phyloP scores from a whole-genome alignment of 2,113 vertebrate genomes.

The Vimba vimba region DNA sequence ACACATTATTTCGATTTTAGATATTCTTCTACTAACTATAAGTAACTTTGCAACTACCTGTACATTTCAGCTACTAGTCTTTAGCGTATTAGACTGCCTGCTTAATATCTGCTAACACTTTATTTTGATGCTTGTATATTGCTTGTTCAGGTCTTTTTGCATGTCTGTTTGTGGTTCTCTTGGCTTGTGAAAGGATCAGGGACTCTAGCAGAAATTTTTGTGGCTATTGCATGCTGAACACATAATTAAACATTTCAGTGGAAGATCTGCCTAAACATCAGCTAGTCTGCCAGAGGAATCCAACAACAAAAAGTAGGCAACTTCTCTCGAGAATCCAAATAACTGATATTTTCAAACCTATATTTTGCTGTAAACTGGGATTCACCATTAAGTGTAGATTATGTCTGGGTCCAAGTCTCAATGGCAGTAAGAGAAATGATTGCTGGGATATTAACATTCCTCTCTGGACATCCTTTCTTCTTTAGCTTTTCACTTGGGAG shows the following conservation, averaged over 20 bases:
- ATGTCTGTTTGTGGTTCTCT: slow-evolving; percentile 17
- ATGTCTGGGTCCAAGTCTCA: slow-evolving; percentile 31
- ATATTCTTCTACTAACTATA: too few species aligned
- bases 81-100: too few species aligned
- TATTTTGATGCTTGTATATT: neutral
- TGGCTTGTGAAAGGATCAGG: neutral
- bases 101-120: too few species aligned
- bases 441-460: slow-evolving; percentile 24
- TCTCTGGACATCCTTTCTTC: slow-evolving; percentile 14
- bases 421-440: neutral
- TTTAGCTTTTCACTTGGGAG: neutral
- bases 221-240: neutral
- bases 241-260: neutral
- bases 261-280: neutral
- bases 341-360: neutral
- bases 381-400: neutral
- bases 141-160: slow-evolving; percentile 9
- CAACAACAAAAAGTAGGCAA: neutral
- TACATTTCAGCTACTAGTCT: too few species aligned
- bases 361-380: slow-evolving; percentile 8
- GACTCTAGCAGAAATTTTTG: neutral
- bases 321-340: neutral
- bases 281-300: neutral
- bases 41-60: too few species aligned
- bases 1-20: too few species aligned